phyloP scores from a whole-genome alignment of 35 echinoderm and acorn worm species.

The Stichopus chloronotus region DNA sequence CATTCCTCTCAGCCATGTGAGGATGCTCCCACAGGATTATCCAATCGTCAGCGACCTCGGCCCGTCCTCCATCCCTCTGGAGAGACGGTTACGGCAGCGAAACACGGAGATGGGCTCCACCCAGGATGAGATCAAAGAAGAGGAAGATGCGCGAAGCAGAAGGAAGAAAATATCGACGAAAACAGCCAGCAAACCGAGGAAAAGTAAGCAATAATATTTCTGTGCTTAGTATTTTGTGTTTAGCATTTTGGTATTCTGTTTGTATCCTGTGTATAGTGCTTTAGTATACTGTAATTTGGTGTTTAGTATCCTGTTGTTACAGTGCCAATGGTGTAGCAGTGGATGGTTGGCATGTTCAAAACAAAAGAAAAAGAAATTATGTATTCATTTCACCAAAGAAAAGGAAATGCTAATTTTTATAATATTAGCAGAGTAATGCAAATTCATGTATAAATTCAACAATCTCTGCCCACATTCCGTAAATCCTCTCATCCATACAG shows the following conservation, averaged over 20 bases:
- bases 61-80: constrained; percentile 74
- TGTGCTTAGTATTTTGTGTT: neutral
- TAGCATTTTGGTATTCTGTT: neutral
- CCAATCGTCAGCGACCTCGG: constrained; percentile 81
- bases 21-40: constrained; percentile 92
- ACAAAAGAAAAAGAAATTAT: too few relatives aligned
- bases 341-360: too few relatives aligned
- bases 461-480: too few relatives aligned
- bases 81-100: constrained; percentile 72
- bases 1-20: constrained; percentile 90
- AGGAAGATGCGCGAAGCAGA: constrained; percentile 23
- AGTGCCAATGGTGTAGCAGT: too few relatives aligned
- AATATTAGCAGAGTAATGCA: too few relatives aligned
- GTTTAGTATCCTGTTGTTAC: too few relatives aligned
- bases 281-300: too few relatives aligned
- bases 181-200: constrained; percentile 22
- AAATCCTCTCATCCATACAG: too few relatives aligned
- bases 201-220: neutral
- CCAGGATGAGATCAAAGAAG: constrained; percentile 70
- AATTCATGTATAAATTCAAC: too few relatives aligned
- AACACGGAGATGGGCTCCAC: constrained; percentile 76
- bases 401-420: too few relatives aligned
- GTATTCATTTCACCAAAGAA: too few relatives aligned
- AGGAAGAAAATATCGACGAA: neutral
- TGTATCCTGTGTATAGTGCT: too few relatives aligned